Conservation (phyloP, 2,888 invertebrate genomes). For the Euzophera pinguis region DNA sequence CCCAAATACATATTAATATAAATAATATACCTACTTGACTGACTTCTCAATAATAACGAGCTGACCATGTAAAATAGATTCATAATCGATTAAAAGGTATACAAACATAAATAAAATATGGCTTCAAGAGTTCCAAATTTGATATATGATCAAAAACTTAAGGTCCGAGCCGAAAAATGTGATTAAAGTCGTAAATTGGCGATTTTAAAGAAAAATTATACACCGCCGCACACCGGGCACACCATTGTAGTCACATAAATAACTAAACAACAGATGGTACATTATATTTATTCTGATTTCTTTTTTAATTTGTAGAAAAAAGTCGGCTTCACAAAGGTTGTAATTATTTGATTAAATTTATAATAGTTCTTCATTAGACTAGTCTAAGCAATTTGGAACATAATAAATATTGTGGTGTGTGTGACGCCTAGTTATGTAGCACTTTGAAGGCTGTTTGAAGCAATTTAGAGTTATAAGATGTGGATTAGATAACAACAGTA, state of each 20-base stretch:
- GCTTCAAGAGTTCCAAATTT: background rate
- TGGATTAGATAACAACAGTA: conserved; percentile 17
- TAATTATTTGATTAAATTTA: conserved; percentile 69
- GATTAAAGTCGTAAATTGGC: conserved; percentile 66
- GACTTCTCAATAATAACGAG: no score
- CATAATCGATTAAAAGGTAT: background rate
- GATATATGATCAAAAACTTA: conserved; percentile 11
- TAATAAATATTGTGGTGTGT: conserved; percentile 54
- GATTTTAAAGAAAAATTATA: conserved; percentile 66
- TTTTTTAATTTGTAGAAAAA: conserved; percentile 59
- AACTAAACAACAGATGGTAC: conserved; percentile 66
- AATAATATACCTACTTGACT: no score
- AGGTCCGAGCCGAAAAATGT: conserved; percentile 24
- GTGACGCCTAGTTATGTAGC: conserved; percentile 37
- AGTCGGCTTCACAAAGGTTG: conserved; percentile 67
- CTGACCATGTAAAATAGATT: background rate
- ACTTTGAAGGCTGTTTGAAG: conserved; percentile 21
- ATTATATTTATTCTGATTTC: conserved; percentile 56
- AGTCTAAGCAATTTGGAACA: conserved; percentile 42
- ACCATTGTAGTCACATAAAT: conserved; percentile 72
- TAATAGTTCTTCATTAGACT: conserved; percentile 66
- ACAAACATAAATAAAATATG: background rate
- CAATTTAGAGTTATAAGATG: conserved; percentile 16
- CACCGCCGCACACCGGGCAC: conserved; percentile 42
- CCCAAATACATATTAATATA: no score